Conservation (phyloP, 2,797 vertebrate species). For the Chelonia mydas region DNA sequence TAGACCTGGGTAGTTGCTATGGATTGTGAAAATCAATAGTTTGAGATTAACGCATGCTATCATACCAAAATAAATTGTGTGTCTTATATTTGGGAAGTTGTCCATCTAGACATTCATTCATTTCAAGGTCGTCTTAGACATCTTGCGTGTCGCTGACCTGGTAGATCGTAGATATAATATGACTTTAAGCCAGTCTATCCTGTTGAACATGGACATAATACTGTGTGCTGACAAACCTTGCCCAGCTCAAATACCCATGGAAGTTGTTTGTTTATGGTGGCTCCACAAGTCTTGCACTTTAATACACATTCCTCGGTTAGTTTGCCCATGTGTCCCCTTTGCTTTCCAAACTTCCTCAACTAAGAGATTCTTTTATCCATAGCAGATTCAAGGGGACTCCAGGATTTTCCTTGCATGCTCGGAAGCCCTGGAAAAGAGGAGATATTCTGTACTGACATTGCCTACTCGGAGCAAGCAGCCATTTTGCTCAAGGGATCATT, state of each 20-base stretch:
- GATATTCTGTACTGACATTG: constrained; percentile 87
- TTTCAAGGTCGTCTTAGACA: not conserved
- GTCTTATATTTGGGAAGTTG: not conserved
- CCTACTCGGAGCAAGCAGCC: constrained; percentile 91
- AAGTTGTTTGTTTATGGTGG: accelerated
- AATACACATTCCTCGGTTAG: not conserved
- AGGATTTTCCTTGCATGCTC: constrained; percentile 55
- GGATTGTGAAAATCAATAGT: not conserved
- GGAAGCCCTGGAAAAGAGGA: constrained; percentile 77
- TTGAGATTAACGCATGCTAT: not conserved
- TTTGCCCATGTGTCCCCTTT: not conserved
- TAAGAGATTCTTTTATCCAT: not conserved
- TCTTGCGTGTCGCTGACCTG: not conserved
- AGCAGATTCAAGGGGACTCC: constrained; percentile 25
- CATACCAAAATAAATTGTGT: not conserved
- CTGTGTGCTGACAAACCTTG: not conserved
- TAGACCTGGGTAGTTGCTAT: not conserved
- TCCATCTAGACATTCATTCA: not conserved
- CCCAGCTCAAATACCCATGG: not conserved
- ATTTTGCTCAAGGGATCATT: constrained; percentile 83
- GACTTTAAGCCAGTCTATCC: not conserved
- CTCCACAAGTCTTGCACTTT: not conserved
- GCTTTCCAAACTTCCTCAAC: not conserved
- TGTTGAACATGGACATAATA: accelerated
- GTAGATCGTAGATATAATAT: not conserved